Evolutionary conservation across 2,797 vertebrate species (phyloP), one percentile per base, ranked within the genome.

Genomic region (Peromyscus attwateri): DNA sequence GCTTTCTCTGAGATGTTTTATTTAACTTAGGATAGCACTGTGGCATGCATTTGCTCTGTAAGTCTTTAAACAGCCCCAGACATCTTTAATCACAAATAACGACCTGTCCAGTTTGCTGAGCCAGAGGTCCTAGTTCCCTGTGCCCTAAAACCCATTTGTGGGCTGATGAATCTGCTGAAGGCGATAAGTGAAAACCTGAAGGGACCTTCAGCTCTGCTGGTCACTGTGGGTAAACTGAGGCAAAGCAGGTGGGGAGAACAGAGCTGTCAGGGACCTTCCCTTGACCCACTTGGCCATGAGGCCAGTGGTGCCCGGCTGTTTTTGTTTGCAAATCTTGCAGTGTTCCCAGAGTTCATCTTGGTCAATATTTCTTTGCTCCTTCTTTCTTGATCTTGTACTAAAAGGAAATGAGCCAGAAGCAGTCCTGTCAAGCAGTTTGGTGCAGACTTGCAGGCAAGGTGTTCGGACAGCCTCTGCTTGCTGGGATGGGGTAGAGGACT

Each of bases 241-340:
- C 52, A 73, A 85, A 55, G 55, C 40, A 68, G 29, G 25, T 57
- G 4, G 43, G 46, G 49, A 31, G 5, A 79, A 16, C 25, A 27
- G 17, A 77, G 46, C 46, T 12, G 6, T 70, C 70, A 37, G 70
- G 43, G 31, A 25, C 9, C 52, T 34, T 34, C 14, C 71, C n/a
- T 80, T 88, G 88, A 92, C 91, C 94, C 62, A 75, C 81, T 96
- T 70, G 88, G 92, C 81, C 37, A 3, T 29, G 76, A 82, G 83
- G 40, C 79, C n/a, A 25, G 2, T 27, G 23, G 40, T 92, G n/a
- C 31, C 79, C 85, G 17, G 94, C 60, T 97, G 49, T 88, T 96
- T 96, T 89, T 83, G 83, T 94, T 94, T 96, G 83, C 75, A 92
- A 84, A 90, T 91, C 70, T 27, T n/a, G 46, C 94, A 87, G 92